phyloP scores from a whole-genome alignment of 2,888 invertebrate genomes.

The Ecliptopera silaceata region DNA sequence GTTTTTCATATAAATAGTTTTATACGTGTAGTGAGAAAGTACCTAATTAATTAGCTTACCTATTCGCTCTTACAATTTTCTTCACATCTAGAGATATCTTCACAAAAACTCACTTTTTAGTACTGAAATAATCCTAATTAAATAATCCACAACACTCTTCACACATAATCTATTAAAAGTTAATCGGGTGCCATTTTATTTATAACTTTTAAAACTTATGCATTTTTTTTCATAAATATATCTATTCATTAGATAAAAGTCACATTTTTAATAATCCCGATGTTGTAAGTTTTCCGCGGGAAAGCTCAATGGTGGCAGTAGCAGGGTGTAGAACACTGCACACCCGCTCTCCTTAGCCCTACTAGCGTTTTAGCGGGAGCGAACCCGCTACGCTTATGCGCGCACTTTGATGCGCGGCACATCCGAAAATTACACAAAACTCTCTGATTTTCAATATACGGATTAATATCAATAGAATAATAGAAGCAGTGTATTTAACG shows the following conservation, averaged over 20 bases:
- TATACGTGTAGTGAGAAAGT: no score
- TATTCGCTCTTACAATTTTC: not conserved
- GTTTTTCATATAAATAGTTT: not conserved
- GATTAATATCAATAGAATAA: no score
- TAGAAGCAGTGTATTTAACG: no score
- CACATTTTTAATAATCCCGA: constrained; percentile 8
- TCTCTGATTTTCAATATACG: not conserved
- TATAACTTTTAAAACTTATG: not conserved
- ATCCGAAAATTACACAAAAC: not conserved
- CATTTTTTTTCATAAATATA: no score
- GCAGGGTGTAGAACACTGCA: constrained; percentile 47
- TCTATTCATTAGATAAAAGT: no score
- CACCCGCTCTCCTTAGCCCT: constrained; percentile 59
- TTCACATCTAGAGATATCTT: not conserved
- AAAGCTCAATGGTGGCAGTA: constrained; percentile 47
- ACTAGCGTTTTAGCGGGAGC: constrained; percentile 55
- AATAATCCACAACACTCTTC: constrained; percentile 1
- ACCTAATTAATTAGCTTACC: not conserved
- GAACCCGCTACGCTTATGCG: constrained; percentile 62
- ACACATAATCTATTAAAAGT: not conserved
- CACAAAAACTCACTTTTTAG: constrained; percentile 1
- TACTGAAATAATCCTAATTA: not conserved
- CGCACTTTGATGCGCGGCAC: constrained; percentile 67
- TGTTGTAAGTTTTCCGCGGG: constrained; percentile 68
- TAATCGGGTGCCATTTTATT: not conserved